Percentiles rank a stretch among this genome's conserved stretches.
Conservation (phyloP, 2,113 vertebrate species). For the Pyrgilauda ruficollis region DNA sequence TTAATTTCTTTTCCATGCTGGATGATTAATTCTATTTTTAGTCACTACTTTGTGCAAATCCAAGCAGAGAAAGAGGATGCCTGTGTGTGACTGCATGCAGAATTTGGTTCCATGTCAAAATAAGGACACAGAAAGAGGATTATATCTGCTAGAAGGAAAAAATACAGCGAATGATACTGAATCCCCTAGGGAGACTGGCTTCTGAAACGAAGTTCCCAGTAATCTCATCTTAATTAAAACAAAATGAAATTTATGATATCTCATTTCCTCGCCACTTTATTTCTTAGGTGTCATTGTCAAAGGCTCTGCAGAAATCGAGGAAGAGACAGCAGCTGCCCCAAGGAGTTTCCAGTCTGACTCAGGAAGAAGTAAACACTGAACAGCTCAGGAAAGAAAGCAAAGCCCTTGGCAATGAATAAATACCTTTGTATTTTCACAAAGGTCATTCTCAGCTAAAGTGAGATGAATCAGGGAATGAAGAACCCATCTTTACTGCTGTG, state of each 20-base stretch:
- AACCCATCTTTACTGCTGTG: not conserved
- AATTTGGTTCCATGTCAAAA: conserved; percentile 37
- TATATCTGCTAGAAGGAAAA: conserved; percentile 13
- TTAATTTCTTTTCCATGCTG: not conserved
- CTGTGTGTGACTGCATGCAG: not conserved
- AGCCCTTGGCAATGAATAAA: not conserved
- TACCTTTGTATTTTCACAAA: not conserved
- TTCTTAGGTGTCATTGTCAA: conserved; percentile 15
- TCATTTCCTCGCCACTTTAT: not conserved
- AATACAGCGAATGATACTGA: conserved; percentile 17
- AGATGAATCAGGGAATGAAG: not conserved
- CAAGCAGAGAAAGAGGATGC: conserved; percentile 12
- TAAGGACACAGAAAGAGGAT: conserved; percentile 30
- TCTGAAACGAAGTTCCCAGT: conserved; percentile 29
- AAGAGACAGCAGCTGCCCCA: not conserved
- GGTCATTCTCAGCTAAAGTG: not conserved
- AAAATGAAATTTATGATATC: conserved; percentile 36
- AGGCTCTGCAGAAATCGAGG: not conserved
- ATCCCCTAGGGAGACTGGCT: not conserved
- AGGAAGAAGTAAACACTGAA: not conserved
- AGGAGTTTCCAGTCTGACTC: not conserved
- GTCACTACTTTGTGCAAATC: not conserved
- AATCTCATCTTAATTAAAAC: conserved; percentile 56
- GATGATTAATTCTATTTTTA: conserved; percentile 47
- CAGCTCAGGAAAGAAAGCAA: not conserved